A percentile compares a stretch with the other conserved stretches of the same genome.
These are phyloP conservation scores for Scrobipalpa costella DNA, from an alignment of 2,888 invertebrate species.

Conservation along the genomic window DNA sequence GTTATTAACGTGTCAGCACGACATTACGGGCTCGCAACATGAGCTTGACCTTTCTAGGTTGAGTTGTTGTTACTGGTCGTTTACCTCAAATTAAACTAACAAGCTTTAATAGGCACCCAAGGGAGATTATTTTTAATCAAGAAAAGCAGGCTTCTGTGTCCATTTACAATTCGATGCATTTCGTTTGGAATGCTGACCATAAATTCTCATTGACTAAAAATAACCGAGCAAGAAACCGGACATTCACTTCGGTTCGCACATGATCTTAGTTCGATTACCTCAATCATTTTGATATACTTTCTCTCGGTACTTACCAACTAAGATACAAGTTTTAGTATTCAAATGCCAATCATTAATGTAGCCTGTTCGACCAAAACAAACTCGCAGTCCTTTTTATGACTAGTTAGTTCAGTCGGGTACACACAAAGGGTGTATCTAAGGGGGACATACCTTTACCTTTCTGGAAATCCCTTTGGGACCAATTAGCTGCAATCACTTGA, in stretches of 20 bases:
- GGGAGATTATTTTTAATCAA: constrained; percentile 4
- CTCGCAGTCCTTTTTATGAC: not conserved
- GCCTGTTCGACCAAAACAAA: not conserved
- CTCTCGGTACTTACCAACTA: not conserved
- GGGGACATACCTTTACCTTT: constrained; percentile 5
- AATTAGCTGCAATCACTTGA: constrained; percentile 24
- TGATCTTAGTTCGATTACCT: constrained; percentile 25
- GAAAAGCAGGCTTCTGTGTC: not conserved
- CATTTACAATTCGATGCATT: not conserved
- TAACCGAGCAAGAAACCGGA: not conserved
- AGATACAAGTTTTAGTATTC: constrained; percentile 4
- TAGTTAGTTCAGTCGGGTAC: not conserved
- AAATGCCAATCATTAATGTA: constrained; percentile 8
- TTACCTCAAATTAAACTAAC: constrained; percentile 41
- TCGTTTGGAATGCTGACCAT: not conserved
- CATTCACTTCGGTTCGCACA: not conserved
- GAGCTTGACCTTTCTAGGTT: constrained; percentile 54
- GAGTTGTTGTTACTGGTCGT: constrained; percentile 41
- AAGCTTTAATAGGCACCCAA: not conserved
- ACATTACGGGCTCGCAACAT: not conserved
- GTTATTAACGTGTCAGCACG: constrained; percentile 20
- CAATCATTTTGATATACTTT: constrained; percentile 9
- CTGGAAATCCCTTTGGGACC: constrained; percentile 7
- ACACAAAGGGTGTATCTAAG: not conserved
- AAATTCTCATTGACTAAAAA: not conserved